A percentile compares a stretch with the other conserved stretches of the same genome.
Conservation (phyloP, 2,797 vertebrate genomes). For the Netta rufina region DNA sequence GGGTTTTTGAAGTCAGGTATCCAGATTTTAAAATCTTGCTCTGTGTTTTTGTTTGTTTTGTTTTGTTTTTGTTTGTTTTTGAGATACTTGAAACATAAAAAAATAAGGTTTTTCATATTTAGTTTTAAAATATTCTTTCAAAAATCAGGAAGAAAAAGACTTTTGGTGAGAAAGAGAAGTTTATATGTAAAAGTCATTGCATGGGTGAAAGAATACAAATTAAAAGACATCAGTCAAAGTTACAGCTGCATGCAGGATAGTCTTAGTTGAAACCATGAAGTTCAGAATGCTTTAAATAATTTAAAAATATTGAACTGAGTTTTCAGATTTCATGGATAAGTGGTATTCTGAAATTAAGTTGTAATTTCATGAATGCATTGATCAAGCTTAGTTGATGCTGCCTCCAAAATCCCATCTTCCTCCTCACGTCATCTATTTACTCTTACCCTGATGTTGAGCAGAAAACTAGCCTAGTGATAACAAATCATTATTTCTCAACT, state of each 20-base stretch:
- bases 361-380: neutral
- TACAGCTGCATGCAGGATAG: neutral
- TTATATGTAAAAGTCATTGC: neutral
- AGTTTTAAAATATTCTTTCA: neutral
- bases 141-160: neutral
- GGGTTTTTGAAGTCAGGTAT: neutral
- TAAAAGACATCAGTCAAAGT: neutral
- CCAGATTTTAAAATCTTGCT: neutral
- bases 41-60: no score
- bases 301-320: neutral
- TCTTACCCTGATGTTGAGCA: neutral
- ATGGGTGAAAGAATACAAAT: slow-evolving; percentile 5
- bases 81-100: neutral
- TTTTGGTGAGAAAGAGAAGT: neutral
- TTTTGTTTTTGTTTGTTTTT: neutral
- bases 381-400: neutral
- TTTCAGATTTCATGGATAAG: neutral
- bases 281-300: slow-evolving; percentile 4
- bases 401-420: neutral
- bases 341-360: neutral
- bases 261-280: neutral
- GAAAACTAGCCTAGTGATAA: neutral
- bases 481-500: neutral
- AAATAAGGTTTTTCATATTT: neutral
- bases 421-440: neutral